A percentile compares a stretch with the other conserved stretches of the same genome.
Evolutionary conservation across 1,140 invertebrate species (phyloP).

Genomic region (Drosophila tani): DNA sequence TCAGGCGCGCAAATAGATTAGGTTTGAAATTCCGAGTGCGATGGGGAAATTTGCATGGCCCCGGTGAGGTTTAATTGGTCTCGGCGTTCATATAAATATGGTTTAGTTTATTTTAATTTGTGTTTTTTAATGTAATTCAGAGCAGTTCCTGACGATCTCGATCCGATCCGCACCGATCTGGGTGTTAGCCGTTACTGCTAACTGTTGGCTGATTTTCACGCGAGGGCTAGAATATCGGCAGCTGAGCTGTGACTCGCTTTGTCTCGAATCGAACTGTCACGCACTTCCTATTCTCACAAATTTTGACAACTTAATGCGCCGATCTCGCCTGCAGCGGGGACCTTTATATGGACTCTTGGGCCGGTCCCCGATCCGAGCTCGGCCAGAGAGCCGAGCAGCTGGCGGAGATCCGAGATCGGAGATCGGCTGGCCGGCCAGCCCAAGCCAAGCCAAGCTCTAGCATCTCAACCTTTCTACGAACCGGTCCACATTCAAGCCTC

Average conservation of each 20-base stretch:
- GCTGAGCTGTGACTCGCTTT: conserved; percentile 31
- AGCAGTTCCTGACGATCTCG: conserved; percentile 22
- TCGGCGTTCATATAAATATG: conserved; percentile 23
- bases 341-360: conserved; percentile 81
- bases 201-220: not conserved
- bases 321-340: conserved; percentile 63
- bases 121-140: not conserved
- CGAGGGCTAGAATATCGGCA: conserved; percentile 14
- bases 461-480: conserved; percentile 78
- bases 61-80: conserved; percentile 32
- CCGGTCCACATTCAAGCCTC: conserved; percentile 77
- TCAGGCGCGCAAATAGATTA: conserved; percentile 24
- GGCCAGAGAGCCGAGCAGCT: conserved; percentile 37
- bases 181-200: not conserved
- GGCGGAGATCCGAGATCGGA: conserved; percentile 25
- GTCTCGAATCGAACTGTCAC: conserved; percentile 70
- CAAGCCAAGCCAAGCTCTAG: conserved; percentile 38
- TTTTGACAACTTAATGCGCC: conserved; percentile 81
- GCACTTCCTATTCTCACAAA: conserved; percentile 83
- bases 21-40: conserved; percentile 27
- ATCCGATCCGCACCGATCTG: conserved; percentile 16
- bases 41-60: conserved; percentile 42
- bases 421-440: conserved; percentile 14
- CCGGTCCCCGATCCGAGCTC: conserved; percentile 49
- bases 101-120: not conserved